These are phyloP conservation scores for Antrozous pallidus DNA, from an alignment of 2,797 vertebrate genomes.

Conservation along the genomic window DNA sequence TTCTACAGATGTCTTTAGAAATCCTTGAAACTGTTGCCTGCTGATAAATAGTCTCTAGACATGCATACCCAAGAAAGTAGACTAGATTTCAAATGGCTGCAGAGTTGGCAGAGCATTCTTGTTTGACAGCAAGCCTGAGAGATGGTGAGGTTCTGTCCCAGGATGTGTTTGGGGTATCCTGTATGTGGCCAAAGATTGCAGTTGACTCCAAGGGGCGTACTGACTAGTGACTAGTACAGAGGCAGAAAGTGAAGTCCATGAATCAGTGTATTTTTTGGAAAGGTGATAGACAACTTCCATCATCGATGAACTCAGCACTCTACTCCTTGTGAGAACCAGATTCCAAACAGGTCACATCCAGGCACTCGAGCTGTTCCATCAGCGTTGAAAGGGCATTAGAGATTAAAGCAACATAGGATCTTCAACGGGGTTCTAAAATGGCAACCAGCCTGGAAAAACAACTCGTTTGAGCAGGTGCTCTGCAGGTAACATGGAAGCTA, in stretches of 20 bases:
- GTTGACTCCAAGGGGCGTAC: neutral
- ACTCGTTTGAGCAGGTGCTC: neutral
- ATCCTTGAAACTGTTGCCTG: neutral
- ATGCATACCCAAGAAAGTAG: neutral
- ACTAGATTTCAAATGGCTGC: neutral
- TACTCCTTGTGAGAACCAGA: neutral
- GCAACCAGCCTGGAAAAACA: neutral
- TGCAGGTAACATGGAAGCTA: neutral
- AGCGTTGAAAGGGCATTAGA: neutral
- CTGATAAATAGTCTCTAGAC: neutral
- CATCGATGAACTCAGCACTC: neutral
- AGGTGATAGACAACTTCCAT: neutral
- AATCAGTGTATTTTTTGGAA: neutral
- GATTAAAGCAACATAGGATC: neutral
- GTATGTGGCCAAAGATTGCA: neutral
- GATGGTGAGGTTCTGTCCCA: neutral
- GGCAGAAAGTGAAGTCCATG: neutral
- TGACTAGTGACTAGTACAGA: neutral
- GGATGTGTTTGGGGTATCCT: neutral
- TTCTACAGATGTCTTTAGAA: neutral
- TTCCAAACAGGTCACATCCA: neutral
- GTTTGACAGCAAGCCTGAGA: neutral
- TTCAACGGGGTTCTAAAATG: neutral
- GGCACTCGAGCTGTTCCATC: neutral
- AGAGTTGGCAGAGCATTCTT: no score